A percentile compares a stretch with the other conserved stretches of the same genome.
phyloP scores from a whole-genome alignment of 2,888 invertebrate genomes.

The Drosophila mettleri region DNA sequence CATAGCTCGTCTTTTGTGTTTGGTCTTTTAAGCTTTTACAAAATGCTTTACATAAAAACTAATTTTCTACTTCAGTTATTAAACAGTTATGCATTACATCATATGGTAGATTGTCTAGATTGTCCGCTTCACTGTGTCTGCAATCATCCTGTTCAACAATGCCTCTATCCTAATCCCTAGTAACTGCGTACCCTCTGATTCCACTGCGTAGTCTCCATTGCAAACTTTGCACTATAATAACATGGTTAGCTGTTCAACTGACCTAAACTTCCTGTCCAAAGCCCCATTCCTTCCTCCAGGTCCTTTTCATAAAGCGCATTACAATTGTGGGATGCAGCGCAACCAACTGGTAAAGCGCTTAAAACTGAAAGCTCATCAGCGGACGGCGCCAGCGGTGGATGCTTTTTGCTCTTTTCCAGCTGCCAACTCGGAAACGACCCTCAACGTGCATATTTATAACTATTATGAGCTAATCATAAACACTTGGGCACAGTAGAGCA shows the following conservation, averaged over 20 bases:
- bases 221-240: constrained; percentile 49
- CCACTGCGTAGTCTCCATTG: constrained; percentile 23
- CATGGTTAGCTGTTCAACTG: constrained; percentile 41
- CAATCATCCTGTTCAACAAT: constrained; percentile 11
- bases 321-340: constrained; percentile 40
- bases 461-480: constrained; percentile 20
- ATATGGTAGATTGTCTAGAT: constrained; percentile 25
- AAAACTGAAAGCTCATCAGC: constrained; percentile 61
- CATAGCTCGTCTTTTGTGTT: constrained; percentile 24
- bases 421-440: constrained; percentile 26
- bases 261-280: constrained; percentile 46
- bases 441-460: constrained; percentile 37
- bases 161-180: constrained; percentile 56
- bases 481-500: constrained; percentile 9
- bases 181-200: constrained; percentile 36
- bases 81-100: constrained; percentile 53
- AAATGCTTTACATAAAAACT: constrained; percentile 52
- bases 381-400: constrained; percentile 13
- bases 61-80: constrained; percentile 71
- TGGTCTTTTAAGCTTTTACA: constrained; percentile 24
- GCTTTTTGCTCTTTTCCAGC: constrained; percentile 26
- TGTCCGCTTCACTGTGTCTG: neutral
- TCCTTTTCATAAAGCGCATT: constrained; percentile 48
- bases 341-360: constrained; percentile 65
- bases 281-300: neutral